phyloP scores from a whole-genome alignment of 1,140 invertebrate species.

The Copidosoma floridanum region DNA sequence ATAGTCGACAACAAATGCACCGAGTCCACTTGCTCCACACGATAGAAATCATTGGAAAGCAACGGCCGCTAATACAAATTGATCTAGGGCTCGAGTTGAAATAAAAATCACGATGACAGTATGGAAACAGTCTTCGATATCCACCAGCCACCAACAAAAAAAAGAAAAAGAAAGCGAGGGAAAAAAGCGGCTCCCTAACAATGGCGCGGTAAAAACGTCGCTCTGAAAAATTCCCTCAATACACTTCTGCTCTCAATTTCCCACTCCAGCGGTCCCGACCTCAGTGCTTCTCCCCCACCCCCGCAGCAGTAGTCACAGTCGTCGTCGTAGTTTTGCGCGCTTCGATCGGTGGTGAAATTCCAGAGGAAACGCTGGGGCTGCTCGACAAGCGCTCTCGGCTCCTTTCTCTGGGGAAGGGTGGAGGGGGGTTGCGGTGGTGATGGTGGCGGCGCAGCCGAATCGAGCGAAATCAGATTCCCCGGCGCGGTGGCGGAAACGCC shows the following conservation, averaged over 20 bases:
- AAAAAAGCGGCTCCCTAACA: too few relatives aligned
- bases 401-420: too few relatives aligned
- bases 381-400: conserved; percentile 11
- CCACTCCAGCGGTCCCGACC: background rate
- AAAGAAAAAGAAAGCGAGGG: background rate
- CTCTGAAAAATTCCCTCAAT: conserved; percentile 14
- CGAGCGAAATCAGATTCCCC: conserved; percentile 21
- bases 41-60: too few relatives aligned
- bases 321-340: too few relatives aligned
- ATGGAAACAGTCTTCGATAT: too few relatives aligned
- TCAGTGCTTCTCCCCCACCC: too few relatives aligned
- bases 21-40: too few relatives aligned
- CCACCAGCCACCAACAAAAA: background rate
- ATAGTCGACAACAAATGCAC: too few relatives aligned
- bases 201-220: background rate
- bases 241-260: conserved; percentile 12
- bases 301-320: background rate
- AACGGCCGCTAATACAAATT: too few relatives aligned
- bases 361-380: conserved; percentile 22
- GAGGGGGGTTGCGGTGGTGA: too few relatives aligned
- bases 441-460: background rate
- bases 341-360: conserved; percentile 20
- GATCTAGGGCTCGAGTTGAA: too few relatives aligned
- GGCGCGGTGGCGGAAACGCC: conserved; percentile 20
- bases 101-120: too few relatives aligned